phyloP scores from a whole-genome alignment of 2,888 invertebrate genomes.

The Lepidochitona cinerea region DNA sequence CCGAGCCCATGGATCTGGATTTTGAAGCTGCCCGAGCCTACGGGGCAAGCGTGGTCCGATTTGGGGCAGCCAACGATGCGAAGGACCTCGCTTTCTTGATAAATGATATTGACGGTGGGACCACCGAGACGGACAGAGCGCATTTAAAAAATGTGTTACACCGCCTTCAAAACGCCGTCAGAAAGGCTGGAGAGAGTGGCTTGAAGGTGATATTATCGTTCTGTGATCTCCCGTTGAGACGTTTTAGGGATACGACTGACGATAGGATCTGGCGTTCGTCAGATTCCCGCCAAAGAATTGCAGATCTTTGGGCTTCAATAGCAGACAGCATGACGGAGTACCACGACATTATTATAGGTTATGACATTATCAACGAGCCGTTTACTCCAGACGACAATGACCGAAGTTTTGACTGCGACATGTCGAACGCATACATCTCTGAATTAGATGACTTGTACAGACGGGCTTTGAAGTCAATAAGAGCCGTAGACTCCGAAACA shows the following conservation, averaged over 20 bases:
- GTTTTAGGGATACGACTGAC: not conserved
- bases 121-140: not conserved
- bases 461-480: not conserved
- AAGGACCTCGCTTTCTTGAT: not conserved
- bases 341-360: not conserved
- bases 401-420: not conserved
- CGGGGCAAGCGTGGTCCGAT: not conserved
- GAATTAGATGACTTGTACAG: not conserved
- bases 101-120: not conserved
- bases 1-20: not conserved
- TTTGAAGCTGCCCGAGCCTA: not conserved
- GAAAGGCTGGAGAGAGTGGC: not conserved
- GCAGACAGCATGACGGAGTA: not conserved
- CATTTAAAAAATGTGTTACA: not conserved
- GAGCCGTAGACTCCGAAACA: not conserved
- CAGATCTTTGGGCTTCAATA: slow-evolving; percentile 3
- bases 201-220: not conserved
- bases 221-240: not conserved
- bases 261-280: not conserved
- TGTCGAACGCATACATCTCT: not conserved
- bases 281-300: not conserved
- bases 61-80: slow-evolving; percentile 2
- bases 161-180: not conserved
- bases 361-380: slow-evolving; percentile 2
- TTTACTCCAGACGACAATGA: not conserved